phyloP scores from a whole-genome alignment of 2,888 invertebrate species.

The Aspidiotus destructor region DNA sequence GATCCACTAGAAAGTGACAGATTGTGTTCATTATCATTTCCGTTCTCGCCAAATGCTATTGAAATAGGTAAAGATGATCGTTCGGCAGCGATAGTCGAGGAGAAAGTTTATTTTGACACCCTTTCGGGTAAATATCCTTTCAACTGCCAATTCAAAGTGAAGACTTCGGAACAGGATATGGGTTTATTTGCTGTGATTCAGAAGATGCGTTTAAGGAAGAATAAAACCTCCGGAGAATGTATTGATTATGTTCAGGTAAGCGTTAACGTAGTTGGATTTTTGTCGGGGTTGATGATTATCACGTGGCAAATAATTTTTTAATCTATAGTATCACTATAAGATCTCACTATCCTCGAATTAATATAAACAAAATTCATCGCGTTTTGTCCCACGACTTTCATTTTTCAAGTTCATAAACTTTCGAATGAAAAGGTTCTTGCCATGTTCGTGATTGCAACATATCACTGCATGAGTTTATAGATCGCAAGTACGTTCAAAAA shows the following conservation, averaged over 20 bases:
- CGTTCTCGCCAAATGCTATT: constrained; percentile 17
- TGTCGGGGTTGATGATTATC: no score
- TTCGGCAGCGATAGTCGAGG: constrained; percentile 40
- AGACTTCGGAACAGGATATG: constrained; percentile 38
- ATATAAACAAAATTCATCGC: no score
- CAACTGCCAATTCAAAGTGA: constrained; percentile 41
- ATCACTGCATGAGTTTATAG: no score
- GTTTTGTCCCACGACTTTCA: no score
- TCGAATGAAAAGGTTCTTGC: no score
- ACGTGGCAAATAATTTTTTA: no score
- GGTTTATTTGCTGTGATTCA: constrained; percentile 49
- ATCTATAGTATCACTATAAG: no score
- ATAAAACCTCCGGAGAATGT: constrained; percentile 42
- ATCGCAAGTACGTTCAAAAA: no score
- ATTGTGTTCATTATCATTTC: constrained; percentile 33
- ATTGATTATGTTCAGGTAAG: constrained; percentile 46
- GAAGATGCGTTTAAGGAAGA: constrained; percentile 44
- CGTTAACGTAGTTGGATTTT: neutral
- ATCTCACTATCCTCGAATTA: no score
- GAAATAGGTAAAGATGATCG: constrained; percentile 37
- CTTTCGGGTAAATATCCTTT: constrained; percentile 39
- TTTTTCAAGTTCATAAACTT: no score
- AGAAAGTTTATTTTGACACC: constrained; percentile 38
- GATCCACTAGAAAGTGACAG: constrained; percentile 36
- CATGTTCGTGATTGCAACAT: no score